A percentile compares a stretch with the other conserved stretches of the same genome.
Conservation (phyloP, 2,113 vertebrate species). For the Rhombomys opimus region DNA sequence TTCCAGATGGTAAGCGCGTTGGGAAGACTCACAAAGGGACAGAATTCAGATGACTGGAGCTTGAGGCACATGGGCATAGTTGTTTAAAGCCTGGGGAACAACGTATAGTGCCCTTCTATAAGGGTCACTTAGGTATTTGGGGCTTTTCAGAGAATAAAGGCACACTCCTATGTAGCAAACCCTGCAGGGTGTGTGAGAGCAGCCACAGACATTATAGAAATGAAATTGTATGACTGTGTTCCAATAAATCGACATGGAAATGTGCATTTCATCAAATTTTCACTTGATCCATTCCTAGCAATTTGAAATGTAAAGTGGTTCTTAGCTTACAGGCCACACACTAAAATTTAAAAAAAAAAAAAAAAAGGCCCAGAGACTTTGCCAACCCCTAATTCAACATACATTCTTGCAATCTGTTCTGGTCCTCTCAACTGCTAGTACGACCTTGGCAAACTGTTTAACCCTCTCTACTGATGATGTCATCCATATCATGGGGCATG, state of each 20-base stretch:
- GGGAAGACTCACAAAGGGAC: slow-evolving; percentile 9
- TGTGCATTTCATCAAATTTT: slow-evolving; percentile 48
- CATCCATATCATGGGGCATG: background rate
- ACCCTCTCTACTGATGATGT: background rate
- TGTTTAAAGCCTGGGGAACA: background rate
- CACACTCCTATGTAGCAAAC: background rate
- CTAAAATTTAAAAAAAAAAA: background rate
- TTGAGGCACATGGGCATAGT: background rate
- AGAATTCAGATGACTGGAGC: background rate
- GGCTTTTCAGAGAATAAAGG: background rate
- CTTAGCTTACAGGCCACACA: background rate
- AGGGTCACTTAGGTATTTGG: background rate
- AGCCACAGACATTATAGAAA: background rate
- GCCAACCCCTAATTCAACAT: background rate
- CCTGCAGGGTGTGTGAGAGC: background rate
- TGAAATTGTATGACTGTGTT: background rate
- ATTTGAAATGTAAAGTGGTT: slow-evolving; percentile 9
- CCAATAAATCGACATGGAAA: background rate
- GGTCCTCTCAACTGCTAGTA: background rate
- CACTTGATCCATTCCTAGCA: slow-evolving; percentile 29
- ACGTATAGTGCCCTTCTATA: background rate
- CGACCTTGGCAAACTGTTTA: background rate
- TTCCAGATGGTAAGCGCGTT: slow-evolving; percentile 49
- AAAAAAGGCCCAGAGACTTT: background rate
- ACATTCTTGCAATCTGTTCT: background rate